phyloP scores from a whole-genome alignment of 2,888 invertebrate genomes.

The Cepaea hortensis region DNA sequence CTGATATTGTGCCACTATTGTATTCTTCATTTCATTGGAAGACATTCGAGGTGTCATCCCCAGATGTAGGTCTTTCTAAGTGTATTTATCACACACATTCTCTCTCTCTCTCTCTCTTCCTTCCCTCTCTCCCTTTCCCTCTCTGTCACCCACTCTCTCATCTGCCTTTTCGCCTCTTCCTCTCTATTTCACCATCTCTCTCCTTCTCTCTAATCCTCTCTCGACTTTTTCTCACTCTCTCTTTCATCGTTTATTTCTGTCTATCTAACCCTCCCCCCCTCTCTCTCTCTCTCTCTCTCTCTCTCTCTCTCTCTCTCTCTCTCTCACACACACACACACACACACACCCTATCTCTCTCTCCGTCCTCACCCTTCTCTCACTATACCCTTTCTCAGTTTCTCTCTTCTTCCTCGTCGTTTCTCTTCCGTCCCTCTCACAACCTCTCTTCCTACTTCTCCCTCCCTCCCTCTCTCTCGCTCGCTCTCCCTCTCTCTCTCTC shows the following conservation, averaged over 20 bases:
- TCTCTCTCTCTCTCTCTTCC: neutral
- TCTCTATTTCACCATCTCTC: slow-evolving; percentile 13
- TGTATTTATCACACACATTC: no score
- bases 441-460: neutral
- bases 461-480: neutral
- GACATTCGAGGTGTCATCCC: no score
- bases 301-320: neutral
- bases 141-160: slow-evolving; percentile 5
- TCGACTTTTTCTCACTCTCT: neutral
- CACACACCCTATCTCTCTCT: neutral
- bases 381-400: neutral
- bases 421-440: no score
- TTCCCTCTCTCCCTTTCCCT: slow-evolving; percentile 24
- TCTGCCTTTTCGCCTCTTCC: slow-evolving; percentile 1
- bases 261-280: neutral
- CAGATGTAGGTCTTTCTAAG: no score
- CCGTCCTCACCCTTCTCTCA: neutral
- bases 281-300: neutral
- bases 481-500: neutral
- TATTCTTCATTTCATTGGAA: no score
- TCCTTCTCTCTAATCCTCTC: neutral
- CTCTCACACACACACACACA: neutral
- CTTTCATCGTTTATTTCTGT: neutral
- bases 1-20: no score
- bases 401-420: neutral